These are phyloP conservation scores for Brachirus orientalis DNA, from an alignment of 2,113 vertebrate genomes.

Conservation along the genomic window DNA sequence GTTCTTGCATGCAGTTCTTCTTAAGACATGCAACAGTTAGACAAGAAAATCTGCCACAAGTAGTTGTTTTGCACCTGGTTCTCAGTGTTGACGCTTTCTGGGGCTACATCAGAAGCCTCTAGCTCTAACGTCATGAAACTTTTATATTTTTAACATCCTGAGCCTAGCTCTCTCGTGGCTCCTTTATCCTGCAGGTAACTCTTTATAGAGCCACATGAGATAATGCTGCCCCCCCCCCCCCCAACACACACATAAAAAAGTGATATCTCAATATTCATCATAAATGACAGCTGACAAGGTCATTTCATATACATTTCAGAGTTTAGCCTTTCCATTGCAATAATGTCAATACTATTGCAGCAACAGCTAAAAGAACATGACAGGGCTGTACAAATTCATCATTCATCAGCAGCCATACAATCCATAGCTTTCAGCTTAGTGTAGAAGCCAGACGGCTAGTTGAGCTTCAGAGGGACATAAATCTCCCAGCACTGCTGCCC, in stretches of 20 bases:
- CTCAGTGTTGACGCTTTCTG: slow-evolving; percentile 5
- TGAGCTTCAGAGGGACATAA: slow-evolving; percentile 64
- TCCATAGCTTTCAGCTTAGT: slow-evolving; percentile 30
- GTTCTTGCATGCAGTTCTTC: slow-evolving; percentile 45
- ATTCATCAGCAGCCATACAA: slow-evolving; percentile 50
- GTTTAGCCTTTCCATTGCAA: slow-evolving; percentile 25
- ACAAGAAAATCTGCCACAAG: slow-evolving; percentile 20
- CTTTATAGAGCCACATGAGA: slow-evolving; percentile 4
- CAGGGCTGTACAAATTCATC: slow-evolving; percentile 52
- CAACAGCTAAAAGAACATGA: slow-evolving; percentile 47
- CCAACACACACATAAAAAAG: slow-evolving; percentile 1
- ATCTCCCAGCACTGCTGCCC: slow-evolving; percentile 69
- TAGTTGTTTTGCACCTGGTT: slow-evolving; percentile 14
- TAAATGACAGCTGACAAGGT: slow-evolving; percentile 16
- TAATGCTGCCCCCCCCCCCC: too few species aligned
- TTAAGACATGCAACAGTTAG: slow-evolving; percentile 26
- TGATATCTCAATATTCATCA: slow-evolving; percentile 16
- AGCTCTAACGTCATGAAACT: slow-evolving; percentile 27
- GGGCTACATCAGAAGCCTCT: slow-evolving; percentile 41
- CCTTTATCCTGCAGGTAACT: slow-evolving; percentile 33
- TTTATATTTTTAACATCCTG: slow-evolving; percentile 15
- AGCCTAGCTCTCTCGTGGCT: slow-evolving; percentile 29
- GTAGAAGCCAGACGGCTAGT: slow-evolving; percentile 54
- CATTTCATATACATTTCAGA: slow-evolving; percentile 21
- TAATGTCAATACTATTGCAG: slow-evolving; percentile 33